These are phyloP conservation scores for Anabas testudineus DNA, from an alignment of 2,797 vertebrate species.

Conservation along the genomic window DNA sequence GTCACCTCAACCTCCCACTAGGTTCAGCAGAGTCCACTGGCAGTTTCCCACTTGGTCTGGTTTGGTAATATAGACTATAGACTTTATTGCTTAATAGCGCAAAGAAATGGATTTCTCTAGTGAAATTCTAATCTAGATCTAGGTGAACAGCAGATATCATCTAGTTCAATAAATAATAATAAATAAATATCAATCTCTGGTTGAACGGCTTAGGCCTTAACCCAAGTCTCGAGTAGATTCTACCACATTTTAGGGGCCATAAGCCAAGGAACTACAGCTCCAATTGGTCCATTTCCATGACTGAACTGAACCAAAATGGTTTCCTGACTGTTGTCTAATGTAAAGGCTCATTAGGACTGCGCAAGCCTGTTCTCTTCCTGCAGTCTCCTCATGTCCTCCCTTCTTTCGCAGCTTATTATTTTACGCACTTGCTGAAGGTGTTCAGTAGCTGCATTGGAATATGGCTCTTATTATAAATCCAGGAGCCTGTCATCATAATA, in stretches of 20 bases:
- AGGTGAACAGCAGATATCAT: too few species aligned
- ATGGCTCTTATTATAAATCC: slow-evolving; percentile 47
- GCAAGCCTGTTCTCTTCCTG: background rate
- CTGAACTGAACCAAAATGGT: background rate
- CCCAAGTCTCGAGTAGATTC: slow-evolving; percentile 5
- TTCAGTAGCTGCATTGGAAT: slow-evolving; percentile 27
- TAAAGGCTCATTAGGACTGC: background rate
- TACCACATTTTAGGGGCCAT: background rate
- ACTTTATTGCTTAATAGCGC: background rate
- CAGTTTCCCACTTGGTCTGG: background rate
- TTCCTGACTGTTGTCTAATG: slow-evolving; percentile 1
- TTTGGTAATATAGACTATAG: background rate
- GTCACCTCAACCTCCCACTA: background rate
- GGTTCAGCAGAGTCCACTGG: too few species aligned
- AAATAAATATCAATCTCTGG: slow-evolving; percentile 34
- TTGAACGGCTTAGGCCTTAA: slow-evolving; percentile 18
- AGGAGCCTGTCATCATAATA: slow-evolving; percentile 54
- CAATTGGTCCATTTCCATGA: background rate
- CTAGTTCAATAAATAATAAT: background rate
- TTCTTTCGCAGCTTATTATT: slow-evolving; percentile 31
- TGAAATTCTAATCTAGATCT: too few species aligned
- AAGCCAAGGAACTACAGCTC: background rate
- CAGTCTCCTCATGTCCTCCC: slow-evolving; percentile 8
- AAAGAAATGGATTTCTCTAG: background rate
- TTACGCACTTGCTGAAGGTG: slow-evolving; percentile 35